Evolutionary conservation across 2,113 vertebrate genomes (phyloP).

Genomic region (Calypte anna): DNA sequence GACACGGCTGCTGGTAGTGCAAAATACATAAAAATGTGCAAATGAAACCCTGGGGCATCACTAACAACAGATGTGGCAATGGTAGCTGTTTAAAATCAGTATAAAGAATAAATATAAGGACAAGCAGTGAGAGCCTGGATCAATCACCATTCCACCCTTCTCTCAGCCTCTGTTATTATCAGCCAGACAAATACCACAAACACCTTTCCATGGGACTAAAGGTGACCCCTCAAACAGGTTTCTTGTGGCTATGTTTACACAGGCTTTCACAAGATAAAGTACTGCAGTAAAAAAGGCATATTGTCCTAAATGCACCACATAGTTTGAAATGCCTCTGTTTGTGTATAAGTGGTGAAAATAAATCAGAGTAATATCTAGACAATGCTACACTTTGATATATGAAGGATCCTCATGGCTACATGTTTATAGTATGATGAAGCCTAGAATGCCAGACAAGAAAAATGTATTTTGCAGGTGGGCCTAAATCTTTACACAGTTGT

Average conservation of each 20-base stretch:
- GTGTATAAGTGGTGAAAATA: constrained; percentile 72
- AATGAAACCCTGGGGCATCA: not conserved
- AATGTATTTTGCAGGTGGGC: constrained; percentile 67
- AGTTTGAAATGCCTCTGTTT: constrained; percentile 64
- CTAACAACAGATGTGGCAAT: not conserved
- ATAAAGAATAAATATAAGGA: not conserved
- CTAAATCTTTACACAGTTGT: constrained; percentile 70
- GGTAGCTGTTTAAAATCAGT: not conserved
- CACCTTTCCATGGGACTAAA: constrained; percentile 25
- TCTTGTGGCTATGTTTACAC: constrained; percentile 26
- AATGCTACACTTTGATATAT: constrained; percentile 75
- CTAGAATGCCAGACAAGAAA: constrained; percentile 71
- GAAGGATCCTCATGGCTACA: constrained; percentile 62
- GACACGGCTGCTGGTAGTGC: not conserved
- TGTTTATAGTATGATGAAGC: constrained; percentile 71
- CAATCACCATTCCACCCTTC: not conserved
- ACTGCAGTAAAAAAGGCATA: constrained; percentile 46
- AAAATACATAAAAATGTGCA: not conserved
- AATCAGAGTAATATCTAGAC: constrained; percentile 76
- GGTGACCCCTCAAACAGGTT: constrained; percentile 64
- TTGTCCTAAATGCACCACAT: constrained; percentile 57
- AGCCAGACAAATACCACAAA: not conserved
- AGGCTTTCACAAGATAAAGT: constrained; percentile 66
- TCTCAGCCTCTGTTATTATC: not conserved
- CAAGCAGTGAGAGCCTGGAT: not conserved